Conservation (phyloP, 1,140 invertebrate genomes). For the Temnothorax nylanderi region DNA sequence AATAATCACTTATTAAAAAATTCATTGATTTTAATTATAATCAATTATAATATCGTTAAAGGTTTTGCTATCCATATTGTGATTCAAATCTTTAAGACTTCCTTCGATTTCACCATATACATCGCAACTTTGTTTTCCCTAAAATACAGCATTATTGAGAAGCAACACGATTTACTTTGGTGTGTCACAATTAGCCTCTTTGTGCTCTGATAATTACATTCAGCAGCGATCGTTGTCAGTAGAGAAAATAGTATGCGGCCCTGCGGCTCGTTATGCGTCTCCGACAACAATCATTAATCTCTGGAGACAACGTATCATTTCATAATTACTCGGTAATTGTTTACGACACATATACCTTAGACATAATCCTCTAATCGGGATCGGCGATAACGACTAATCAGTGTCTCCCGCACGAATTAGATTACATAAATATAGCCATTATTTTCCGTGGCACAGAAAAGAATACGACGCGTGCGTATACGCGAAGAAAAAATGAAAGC, state of each 20-base stretch:
- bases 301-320: slow-evolving; percentile 31
- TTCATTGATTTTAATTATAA: not conserved
- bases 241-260: slow-evolving; percentile 6
- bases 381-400: not conserved
- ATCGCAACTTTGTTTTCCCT: not conserved
- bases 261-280: slow-evolving; percentile 21
- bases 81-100: not conserved
- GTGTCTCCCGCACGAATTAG: not conserved
- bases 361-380: slow-evolving; percentile 26
- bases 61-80: not conserved
- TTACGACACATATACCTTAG: not conserved
- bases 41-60: not conserved
- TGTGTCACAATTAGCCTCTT: slow-evolving; percentile 19
- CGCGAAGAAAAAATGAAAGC: not conserved
- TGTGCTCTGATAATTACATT: slow-evolving; percentile 23
- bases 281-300: slow-evolving; percentile 39
- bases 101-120: not conserved
- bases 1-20: not conserved
- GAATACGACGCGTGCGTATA: not conserved
- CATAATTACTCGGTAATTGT: slow-evolving; percentile 41
- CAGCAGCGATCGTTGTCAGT: not conserved
- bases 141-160: not conserved
- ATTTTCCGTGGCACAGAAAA: not conserved
- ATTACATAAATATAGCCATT: not conserved
- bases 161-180: not conserved